These are phyloP conservation scores for Trichonephila clavipes DNA, from an alignment of 1,140 invertebrate species.

Conservation along the genomic window DNA sequence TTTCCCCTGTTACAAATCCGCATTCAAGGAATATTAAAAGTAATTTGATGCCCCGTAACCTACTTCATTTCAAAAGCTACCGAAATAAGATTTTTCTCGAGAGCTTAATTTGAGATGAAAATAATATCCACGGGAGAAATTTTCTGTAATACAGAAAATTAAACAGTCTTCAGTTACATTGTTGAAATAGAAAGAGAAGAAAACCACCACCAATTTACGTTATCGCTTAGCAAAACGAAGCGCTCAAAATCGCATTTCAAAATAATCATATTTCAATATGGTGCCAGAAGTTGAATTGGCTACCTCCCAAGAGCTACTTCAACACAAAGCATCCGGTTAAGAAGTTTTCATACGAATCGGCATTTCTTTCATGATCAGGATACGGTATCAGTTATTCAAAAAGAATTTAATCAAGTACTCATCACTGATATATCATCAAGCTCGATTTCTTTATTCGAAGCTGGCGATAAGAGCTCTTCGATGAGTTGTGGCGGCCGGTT, in stretches of 20 bases:
- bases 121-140: too few species aligned
- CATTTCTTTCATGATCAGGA: background rate
- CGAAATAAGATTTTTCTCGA: background rate
- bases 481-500: slow-evolving; percentile 36
- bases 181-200: background rate
- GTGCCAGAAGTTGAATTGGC: slow-evolving; percentile 10
- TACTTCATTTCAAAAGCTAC: background rate
- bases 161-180: background rate
- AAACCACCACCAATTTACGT: background rate
- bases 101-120: background rate
- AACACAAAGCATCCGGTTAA: background rate
- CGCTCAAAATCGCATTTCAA: background rate
- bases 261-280: slow-evolving; percentile 2
- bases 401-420: slow-evolving; percentile 33
- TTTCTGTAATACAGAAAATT: background rate
- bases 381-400: background rate
- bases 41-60: background rate
- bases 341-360: slow-evolving; percentile 11
- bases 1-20: background rate
- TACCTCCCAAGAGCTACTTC: slow-evolving; percentile 11
- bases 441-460: background rate
- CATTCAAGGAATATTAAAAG: background rate
- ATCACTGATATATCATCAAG: slow-evolving; percentile 8
- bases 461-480: slow-evolving; percentile 13
- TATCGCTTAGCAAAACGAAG: background rate